Base-by-base conservation (phyloP, 2,113 vertebrate species). In the Reinhardtius hippoglossoides region DNA sequence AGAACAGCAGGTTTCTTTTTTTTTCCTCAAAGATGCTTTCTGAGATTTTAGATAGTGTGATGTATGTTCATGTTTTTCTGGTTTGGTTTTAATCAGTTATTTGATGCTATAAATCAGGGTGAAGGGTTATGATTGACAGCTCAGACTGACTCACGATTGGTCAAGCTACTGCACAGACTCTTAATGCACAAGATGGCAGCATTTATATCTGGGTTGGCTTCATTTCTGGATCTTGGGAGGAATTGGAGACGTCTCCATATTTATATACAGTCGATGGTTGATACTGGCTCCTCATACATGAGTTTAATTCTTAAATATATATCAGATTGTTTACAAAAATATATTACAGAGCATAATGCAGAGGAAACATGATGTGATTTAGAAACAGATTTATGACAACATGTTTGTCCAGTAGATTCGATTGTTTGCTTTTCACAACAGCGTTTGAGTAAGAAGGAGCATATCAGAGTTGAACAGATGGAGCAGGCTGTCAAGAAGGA, bases 401-500 rank as follows among this genome's bases (percentile, higher is more conserved):
- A 31, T 31, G 31, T 31, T 31, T 31, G 31, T 31, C 31, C 31
- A 31, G 31, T 31, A 31, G 6, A 31, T 31, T 52, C 24, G 46
- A 42, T 67, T 61, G 31, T 62, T 55, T 55, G 44, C 20, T 9
- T 14, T 18, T 20, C 57, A 62, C 21, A 35, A 56, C 68, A 62
- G 27, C 9, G 10, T 27, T 76, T 23, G 15, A 60, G 50, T 35
- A 37, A 63, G 50, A 68, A 63, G 57, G 63, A 54, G 63, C 37
- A 14, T 26, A 26, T 46, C 20, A 24, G 16, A 64, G 42, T 23
- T 50, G 58, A 74, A 44, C 66, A 75, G 71, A 71, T 70, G 60
- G 59, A 18, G 24, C 79, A 31, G 46, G 14, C 68, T 68, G 65
- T 62, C 24, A 67, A 62, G 18, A 50, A 64, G 48, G 60, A 59